Conservation (phyloP, 2,797 vertebrate genomes). For the Ciconia nigra region DNA sequence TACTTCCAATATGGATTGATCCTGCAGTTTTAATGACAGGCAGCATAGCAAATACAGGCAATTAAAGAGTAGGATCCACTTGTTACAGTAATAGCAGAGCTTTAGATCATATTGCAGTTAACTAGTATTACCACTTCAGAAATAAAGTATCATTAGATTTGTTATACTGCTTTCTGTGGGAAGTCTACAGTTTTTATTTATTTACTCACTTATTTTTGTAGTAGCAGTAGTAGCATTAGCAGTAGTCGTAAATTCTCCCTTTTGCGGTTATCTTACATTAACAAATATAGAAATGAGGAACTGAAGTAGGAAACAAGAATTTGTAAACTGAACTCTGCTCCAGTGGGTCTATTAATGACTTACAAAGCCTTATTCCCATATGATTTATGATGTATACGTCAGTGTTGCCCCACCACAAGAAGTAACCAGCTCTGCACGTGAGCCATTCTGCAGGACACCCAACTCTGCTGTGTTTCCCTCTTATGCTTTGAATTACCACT, state of each 20-base stretch:
- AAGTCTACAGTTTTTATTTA: neutral
- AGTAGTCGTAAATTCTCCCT: neutral
- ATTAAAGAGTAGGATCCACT: neutral
- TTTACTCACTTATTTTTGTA: neutral
- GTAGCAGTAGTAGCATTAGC: neutral
- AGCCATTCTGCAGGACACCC: neutral
- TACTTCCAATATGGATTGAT: neutral
- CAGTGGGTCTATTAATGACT: neutral
- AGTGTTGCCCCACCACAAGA: neutral
- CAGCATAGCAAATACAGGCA: neutral
- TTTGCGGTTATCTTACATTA: neutral
- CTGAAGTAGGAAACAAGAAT: neutral
- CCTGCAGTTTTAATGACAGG: neutral
- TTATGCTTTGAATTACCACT: neutral
- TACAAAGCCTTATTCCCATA: neutral
- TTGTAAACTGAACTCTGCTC: neutral
- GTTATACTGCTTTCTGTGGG: neutral
- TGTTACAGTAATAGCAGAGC: neutral
- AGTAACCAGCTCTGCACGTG: neutral
- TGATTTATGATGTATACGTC: neutral
- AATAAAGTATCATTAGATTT: neutral
- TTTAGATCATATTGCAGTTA: neutral
- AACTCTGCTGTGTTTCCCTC: neutral
- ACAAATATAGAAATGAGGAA: neutral
- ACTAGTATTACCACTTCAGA: neutral